Percentiles rank a stretch among this genome's conserved stretches.
Conservation (phyloP, 2,113 vertebrate genomes). For the Rhabdornis inornatus region DNA sequence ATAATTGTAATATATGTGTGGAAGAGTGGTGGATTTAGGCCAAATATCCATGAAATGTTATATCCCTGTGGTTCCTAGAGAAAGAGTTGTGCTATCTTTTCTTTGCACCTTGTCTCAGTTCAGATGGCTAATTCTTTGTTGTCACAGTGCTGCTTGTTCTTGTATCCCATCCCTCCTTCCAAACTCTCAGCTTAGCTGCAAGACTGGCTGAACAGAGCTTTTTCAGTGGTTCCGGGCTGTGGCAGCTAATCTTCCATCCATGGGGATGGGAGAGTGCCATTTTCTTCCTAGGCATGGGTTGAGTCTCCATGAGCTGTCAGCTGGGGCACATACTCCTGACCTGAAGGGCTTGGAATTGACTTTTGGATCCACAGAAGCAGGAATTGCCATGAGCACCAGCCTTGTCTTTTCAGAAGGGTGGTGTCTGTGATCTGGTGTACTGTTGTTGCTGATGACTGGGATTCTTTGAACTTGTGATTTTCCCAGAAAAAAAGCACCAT, state of each 20-base stretch:
- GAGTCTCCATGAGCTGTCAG: accelerated
- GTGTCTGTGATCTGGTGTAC: neutral
- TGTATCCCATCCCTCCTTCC: neutral
- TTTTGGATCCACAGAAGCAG: neutral
- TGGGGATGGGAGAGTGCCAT: neutral
- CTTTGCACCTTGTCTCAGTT: neutral
- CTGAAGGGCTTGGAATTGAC: neutral
- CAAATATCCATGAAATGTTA: neutral
- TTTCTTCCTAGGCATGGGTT: accelerated
- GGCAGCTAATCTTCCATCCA: neutral
- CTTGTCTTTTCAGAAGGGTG: neutral
- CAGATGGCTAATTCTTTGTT: neutral
- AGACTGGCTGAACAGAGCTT: neutral
- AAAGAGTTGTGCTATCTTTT: neutral
- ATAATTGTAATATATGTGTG: neutral
- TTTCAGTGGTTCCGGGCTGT: neutral
- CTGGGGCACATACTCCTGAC: too few relatives aligned
- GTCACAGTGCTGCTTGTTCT: neutral
- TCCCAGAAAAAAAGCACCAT: neutral
- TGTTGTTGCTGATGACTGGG: neutral
- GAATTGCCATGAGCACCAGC: neutral
- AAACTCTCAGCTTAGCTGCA: neutral
- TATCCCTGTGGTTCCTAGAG: neutral
- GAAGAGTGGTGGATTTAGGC: neutral
- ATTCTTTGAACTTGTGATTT: neutral